phyloP scores from a whole-genome alignment of 35 echinoderm and acorn worm genomes.

The Ophiothrix spiculata region DNA sequence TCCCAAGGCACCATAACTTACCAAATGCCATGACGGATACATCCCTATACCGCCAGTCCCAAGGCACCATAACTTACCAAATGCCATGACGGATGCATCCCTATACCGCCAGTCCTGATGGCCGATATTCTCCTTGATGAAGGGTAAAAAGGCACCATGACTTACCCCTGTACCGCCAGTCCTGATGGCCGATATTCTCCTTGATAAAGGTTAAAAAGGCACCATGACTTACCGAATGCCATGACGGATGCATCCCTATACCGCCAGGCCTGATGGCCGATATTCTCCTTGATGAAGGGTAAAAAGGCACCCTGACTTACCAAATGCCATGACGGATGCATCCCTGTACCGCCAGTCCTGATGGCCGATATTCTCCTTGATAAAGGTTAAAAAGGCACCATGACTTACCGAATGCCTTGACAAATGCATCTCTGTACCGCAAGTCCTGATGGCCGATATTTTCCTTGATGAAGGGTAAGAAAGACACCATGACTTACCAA shows the following conservation, averaged over 20 bases:
- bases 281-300: no score
- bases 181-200: conserved; percentile 39
- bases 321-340: conserved; percentile 96
- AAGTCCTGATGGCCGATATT: no score
- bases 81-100: conserved; percentile 94
- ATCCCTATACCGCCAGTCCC: no score
- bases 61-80: conserved; percentile 72
- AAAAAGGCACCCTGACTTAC: no score
- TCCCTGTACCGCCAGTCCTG: conserved; percentile 85
- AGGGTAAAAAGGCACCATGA: conserved; percentile 43
- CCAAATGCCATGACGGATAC: no score
- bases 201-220: conserved; percentile 71
- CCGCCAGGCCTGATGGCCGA: no score
- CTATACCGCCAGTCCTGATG: conserved; percentile 76
- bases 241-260: no score
- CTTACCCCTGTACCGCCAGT: conserved; percentile 65
- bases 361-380: conserved; percentile 47
- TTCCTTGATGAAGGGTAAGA: no score
- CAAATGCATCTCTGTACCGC: no score
- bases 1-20: no score
- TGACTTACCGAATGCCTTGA: no score
- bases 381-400: conserved; percentile 73
- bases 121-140: conserved; percentile 58
- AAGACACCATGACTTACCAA: no score
- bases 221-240: conserved; percentile 76